Base-by-base conservation (phyloP, 2,888 invertebrate species). In the Pomacea canaliculata region DNA sequence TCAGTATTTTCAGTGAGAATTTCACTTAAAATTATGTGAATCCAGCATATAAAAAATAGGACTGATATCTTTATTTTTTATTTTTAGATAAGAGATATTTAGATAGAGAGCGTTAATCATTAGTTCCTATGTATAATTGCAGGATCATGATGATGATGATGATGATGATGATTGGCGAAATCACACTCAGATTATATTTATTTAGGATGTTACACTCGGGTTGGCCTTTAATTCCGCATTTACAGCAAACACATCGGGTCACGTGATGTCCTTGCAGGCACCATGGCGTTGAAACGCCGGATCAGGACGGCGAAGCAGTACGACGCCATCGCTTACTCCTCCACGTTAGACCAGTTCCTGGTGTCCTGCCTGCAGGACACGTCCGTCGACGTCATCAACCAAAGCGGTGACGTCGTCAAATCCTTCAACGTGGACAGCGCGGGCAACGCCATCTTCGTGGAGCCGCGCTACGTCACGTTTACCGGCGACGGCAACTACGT, bases 301-400 rank as follows among this genome's bases (percentile, higher is more conserved):
- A 78, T 85, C 48, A 84, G 83, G 76, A 87, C 87, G 7, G 82
- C 84, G 69, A 80, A 83, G 67, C 86, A 86, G 70, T 87, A 87
- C 66, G 85, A 87, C 74, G 85, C 85, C 10, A 85, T 87, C 16
- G 82, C 84, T 18, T 84, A 81, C 70, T 84, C 84, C 8, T 59
- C 72, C 5, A 81, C 80, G 46, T 81, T 80, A 46, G 80, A 80
- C 27, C 63, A 63, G 27, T 81, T 87, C 0, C 81, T 85, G 3
- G 86, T 84, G 12, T 85, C 83, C 62, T 85, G 80, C 60, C 74
- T 86, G 37, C 76, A 81, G 37, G 85, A 85, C 23, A 79, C 77
- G 27, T 81, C 81, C 19, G 82, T 87, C 0, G 87, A 86, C 72
- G 78, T 86, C 46, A 84, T 87, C 27, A 81, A 82, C 49, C 63